Conservation (phyloP, 2,113 vertebrate species). For the Labrus mixtus region DNA sequence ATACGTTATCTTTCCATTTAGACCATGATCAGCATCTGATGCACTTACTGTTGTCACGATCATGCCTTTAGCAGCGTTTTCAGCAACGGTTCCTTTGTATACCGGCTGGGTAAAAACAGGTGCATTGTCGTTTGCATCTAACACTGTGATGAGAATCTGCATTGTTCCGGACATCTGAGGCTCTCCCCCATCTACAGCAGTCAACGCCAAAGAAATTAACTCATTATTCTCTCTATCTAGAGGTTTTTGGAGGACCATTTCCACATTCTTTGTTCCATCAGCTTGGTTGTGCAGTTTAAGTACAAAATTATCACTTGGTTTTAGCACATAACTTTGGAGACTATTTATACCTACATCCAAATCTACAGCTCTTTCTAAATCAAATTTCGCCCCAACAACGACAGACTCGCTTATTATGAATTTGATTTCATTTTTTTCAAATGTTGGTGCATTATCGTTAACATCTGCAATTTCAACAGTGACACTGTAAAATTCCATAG, state of each 20-base stretch:
- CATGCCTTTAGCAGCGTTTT: conserved; percentile 70
- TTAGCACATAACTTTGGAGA: conserved; percentile 81
- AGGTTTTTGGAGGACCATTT: conserved; percentile 69
- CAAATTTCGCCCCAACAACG: conserved; percentile 71
- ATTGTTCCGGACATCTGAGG: conserved; percentile 63
- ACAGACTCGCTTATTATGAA: conserved; percentile 80
- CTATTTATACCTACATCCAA: conserved; percentile 80
- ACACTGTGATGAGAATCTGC: conserved; percentile 56
- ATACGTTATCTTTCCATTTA: conserved; percentile 73
- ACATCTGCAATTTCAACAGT: conserved; percentile 77
- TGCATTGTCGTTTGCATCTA: conserved; percentile 72
- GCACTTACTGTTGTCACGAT: conserved; percentile 69
- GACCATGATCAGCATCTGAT: conserved; percentile 76
- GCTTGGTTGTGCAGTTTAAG: conserved; percentile 64
- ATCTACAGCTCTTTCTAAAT: conserved; percentile 83
- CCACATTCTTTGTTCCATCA: conserved; percentile 64
- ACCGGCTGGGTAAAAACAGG: conserved; percentile 70
- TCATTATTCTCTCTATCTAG: conserved; percentile 69
- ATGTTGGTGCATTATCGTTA: conserved; percentile 72
- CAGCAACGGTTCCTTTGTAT: conserved; percentile 74
- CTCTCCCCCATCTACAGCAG: conserved; percentile 61
- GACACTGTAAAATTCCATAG: conserved; percentile 81
- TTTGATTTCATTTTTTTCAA: conserved; percentile 74
- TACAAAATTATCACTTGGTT: conserved; percentile 72
- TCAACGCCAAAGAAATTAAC: conserved; percentile 52